Conservation (phyloP, 1,140 invertebrate genomes). For the Cydia strobilella region DNA sequence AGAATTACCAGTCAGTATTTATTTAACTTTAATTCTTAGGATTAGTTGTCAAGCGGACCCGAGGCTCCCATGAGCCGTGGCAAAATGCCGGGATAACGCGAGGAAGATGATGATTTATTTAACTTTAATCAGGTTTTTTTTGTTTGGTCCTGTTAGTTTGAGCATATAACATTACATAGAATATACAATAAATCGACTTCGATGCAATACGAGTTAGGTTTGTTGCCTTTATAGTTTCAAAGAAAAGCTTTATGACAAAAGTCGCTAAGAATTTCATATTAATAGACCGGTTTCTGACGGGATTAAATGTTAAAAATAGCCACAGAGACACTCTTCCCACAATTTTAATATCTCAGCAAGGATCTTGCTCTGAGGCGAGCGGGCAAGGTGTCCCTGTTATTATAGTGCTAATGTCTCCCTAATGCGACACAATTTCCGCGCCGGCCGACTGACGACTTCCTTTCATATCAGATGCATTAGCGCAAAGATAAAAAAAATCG, state of each 20-base stretch:
- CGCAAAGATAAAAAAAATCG: constrained; percentile 40
- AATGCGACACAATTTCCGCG: constrained; percentile 64
- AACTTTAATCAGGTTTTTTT: too few species aligned
- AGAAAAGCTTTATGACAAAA: neutral
- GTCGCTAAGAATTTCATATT: constrained; percentile 7
- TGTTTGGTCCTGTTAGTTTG: too few species aligned
- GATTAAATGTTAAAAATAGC: constrained; percentile 27
- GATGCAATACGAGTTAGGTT: too few species aligned
- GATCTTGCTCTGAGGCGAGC: constrained; percentile 36
- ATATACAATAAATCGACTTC: too few species aligned
- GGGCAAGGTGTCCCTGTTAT: constrained; percentile 56
- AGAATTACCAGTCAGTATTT: too few species aligned
- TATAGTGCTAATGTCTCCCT: constrained; percentile 60
- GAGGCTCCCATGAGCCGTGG: too few species aligned
- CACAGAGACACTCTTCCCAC: constrained; percentile 16
- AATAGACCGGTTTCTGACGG: constrained; percentile 3
- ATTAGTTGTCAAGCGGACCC: too few species aligned
- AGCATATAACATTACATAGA: too few species aligned
- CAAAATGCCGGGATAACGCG: too few species aligned
- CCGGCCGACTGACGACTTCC: constrained; percentile 53
- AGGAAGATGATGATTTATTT: too few species aligned
- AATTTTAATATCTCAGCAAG: constrained; percentile 21
- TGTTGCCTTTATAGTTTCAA: neutral
- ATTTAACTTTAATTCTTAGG: too few species aligned
- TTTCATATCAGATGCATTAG: constrained; percentile 53